Evolutionary conservation across 2,797 vertebrate genomes (phyloP), one percentile per base, ranked within the genome.

Genomic region (Onychomys leucogaster): DNA sequence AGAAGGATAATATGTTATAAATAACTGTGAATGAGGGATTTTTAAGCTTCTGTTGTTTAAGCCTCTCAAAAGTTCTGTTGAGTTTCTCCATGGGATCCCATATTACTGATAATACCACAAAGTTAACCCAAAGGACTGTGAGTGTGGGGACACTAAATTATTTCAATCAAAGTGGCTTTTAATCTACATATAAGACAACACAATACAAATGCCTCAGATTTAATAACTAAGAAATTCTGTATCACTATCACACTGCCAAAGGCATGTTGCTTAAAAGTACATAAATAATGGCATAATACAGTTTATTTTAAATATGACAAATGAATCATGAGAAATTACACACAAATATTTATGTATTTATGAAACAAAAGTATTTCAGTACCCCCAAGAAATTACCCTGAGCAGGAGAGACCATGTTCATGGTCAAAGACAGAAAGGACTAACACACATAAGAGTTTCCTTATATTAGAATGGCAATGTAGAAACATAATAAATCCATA

Each of bases 101-200:
- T 61, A 78, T 43, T 84, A 59, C n/a, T 92, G 25, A 37, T 61
- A 34, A 69, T 83, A 80, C 75, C 65, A 12, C 41, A 95, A 90
- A 93, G 90, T 71, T 71, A 94, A 93, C 34, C 19, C 88, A 93
- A 86, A 81, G 71, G 87, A 83, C 32, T 43, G 13, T 43, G 34
- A 90, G 34, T 71, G 82, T 90, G 23, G 11, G 63, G 21, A 89
- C 57, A 69, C 12, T 84, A 94, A 95, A n/a, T 85, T 32, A 78
- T 73, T 37, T 41, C 75, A 52, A 41, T 87, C 43, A 77, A 86
- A 85, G 25, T 91, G 61, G 41, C 16, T 80, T 10, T 59, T 85
- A 88, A 85, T 21, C 49, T 61, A 87, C 4, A 82, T 57, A 41
- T 21, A 89, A 49, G 63, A 89, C 3, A 76, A 81, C 9, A 91